Evolutionary conservation across 2,888 invertebrate species (phyloP).

Genomic region (Tetropium fuscum): DNA sequence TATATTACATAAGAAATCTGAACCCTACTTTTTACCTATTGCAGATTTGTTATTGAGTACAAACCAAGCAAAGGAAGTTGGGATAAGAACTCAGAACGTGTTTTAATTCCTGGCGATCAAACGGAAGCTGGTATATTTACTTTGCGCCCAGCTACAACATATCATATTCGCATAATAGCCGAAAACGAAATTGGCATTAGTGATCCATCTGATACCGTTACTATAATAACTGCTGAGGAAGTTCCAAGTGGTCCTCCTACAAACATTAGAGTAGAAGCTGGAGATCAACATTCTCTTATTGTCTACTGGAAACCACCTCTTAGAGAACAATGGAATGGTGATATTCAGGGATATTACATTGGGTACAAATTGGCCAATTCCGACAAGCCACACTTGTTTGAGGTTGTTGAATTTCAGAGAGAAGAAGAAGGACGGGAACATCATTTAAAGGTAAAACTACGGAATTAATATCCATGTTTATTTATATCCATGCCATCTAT

Average conservation of each 20-base stretch:
- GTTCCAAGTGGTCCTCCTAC: constrained; percentile 81
- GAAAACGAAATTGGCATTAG: constrained; percentile 96
- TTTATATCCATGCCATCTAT: no score
- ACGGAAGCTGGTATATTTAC: constrained; percentile 92
- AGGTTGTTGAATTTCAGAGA: constrained; percentile 91
- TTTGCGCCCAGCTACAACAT: constrained; percentile 90
- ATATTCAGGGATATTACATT: constrained; percentile 91
- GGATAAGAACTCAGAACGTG: constrained; percentile 89
- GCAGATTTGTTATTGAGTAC: constrained; percentile 85
- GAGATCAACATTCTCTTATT: constrained; percentile 87
- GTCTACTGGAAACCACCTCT: constrained; percentile 93
- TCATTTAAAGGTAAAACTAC: constrained; percentile 74
- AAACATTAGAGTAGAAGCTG: constrained; percentile 85
- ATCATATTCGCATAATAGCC: constrained; percentile 92
- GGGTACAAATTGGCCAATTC: constrained; percentile 88
- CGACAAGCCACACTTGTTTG: constrained; percentile 89
- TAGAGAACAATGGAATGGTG: constrained; percentile 92
- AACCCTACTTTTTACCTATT: constrained; percentile 4
- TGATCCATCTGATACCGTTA: constrained; percentile 91
- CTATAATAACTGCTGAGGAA: constrained; percentile 96
- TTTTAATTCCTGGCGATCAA: constrained; percentile 89
- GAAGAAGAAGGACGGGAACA: constrained; percentile 94
- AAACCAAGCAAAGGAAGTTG: constrained; percentile 86
- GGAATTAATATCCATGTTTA: no score
- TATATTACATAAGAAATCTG: no score